Evolutionary conservation across 2,888 invertebrate species (phyloP), one percentile per base, ranked within the genome.

Genomic region (Argyresthia goedartella): DNA sequence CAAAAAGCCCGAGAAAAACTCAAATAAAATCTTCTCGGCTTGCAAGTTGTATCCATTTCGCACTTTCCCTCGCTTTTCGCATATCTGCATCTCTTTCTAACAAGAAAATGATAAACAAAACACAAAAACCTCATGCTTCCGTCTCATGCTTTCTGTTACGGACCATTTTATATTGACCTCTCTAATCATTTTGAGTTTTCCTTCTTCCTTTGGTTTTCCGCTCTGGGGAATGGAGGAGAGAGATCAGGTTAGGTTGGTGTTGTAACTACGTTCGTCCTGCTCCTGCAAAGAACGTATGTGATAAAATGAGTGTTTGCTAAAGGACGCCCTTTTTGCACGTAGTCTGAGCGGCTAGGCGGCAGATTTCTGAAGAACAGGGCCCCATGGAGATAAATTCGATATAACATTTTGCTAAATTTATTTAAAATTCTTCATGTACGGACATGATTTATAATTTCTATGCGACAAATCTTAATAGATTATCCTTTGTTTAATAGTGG

Each of bases 291-390:
- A 69, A 75, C 79, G 82, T 81, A 81, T 81, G 81, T 75, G 81
- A 76, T 76, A 74, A 77, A 77, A 76, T 69, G 74, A 69, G 65
- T 67, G 69, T 72, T 76, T 71, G 69, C 72, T 73, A 69, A 45
- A 76, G 76, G 81, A 79, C 79, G 76, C 73, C 80, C 82, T 86
- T 86, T 86, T 85, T 85, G 85, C 80, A 76, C 71, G 73, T 77
- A 76, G 85, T 85, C 86, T 85, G 82, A 76, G 65, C 73, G 76
- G 76, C 81, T 81, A 82, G 82, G 76, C 81, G 78, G 84, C 82
- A 85, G 80, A 85, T 82, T 82, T 84, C 73, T 69, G 65, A 54
- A 53, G 72, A 57, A 71, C 64, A 76, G 63, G 59, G 11, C 34
- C 39, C 1, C 0, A 8, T 63, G 53, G 80, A 82, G 78, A 39